These are phyloP conservation scores for Drosophila rufa DNA, from an alignment of 1,140 invertebrate genomes.

Conservation along the genomic window DNA sequence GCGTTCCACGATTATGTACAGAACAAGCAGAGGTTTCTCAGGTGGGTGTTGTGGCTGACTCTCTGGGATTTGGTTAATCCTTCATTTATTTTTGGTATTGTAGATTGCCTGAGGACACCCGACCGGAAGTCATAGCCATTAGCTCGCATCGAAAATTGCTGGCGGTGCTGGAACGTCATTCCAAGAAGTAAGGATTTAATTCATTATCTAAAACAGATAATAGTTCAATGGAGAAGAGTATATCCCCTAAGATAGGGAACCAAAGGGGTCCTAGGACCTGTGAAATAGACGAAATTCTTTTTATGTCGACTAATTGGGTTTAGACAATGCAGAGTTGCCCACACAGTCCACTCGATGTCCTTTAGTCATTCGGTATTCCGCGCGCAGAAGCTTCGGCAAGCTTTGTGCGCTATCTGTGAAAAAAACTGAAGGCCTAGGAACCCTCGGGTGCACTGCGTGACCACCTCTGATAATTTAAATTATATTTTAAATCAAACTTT, in stretches of 20 bases:
- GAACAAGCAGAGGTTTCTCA: constrained; percentile 86
- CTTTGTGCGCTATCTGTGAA: too few species aligned
- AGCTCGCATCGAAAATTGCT: constrained; percentile 77
- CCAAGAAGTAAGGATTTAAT: constrained; percentile 57
- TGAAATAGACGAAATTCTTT: background rate
- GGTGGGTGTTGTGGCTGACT: constrained; percentile 10
- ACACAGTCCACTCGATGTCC: rapidly evolving
- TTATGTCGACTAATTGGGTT: too few species aligned
- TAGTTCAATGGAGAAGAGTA: background rate
- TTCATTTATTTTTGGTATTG: background rate
- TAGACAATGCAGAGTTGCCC: too few species aligned
- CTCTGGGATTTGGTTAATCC: background rate
- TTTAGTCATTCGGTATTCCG: too few species aligned
- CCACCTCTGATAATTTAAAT: too few species aligned
- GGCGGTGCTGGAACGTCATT: constrained; percentile 70
- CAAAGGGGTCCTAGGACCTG: background rate
- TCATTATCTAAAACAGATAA: too few species aligned
- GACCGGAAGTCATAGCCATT: constrained; percentile 71
- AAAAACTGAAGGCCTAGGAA: too few species aligned
- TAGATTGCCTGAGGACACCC: constrained; percentile 71
- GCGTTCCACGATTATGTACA: constrained; percentile 87
- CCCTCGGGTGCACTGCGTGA: too few species aligned
- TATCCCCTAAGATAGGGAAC: too few species aligned
- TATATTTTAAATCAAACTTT: background rate
- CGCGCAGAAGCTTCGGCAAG: too few species aligned